A percentile compares a stretch with the other conserved stretches of the same genome.
These are phyloP conservation scores for Monodelphis domestica DNA, from an alignment of 2,797 vertebrate species.

Conservation along the genomic window DNA sequence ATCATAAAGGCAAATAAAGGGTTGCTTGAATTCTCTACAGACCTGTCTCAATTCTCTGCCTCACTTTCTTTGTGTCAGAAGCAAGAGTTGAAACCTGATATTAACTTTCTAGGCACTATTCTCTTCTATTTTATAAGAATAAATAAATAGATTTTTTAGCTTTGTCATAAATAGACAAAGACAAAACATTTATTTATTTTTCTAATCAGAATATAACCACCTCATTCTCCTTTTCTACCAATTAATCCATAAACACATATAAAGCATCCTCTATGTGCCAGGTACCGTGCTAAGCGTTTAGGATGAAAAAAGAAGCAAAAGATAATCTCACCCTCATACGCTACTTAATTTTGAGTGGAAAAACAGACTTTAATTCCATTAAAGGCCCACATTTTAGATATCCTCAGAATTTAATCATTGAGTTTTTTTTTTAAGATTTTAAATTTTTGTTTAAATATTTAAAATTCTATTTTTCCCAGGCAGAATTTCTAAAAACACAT, in stretches of 20 bases:
- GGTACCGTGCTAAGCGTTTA: not conserved
- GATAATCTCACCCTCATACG: not conserved
- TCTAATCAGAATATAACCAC: too few species aligned
- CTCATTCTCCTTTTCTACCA: not conserved
- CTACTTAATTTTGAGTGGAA: not conserved
- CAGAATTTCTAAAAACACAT: not conserved
- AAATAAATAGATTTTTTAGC: not conserved
- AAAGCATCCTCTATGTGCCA: not conserved
- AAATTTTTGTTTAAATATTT: not conserved
- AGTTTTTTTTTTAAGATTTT: not conserved
- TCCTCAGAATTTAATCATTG: not conserved
- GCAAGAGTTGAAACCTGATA: not conserved
- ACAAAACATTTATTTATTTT: not conserved
- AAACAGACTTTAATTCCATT: not conserved
- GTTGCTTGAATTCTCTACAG: not conserved
- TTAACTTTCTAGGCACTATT: not conserved
- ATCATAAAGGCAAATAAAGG: not conserved
- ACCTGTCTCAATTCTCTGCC: not conserved
- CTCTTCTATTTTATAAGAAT: not conserved
- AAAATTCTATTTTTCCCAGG: not conserved
- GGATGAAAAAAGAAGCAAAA: not conserved
- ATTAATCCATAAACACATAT: not conserved
- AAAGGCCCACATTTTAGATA: not conserved
- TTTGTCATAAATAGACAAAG: not conserved
- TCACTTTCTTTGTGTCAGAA: not conserved